phyloP scores from a whole-genome alignment of 2,888 invertebrate genomes.

The Acronicta leporina region DNA sequence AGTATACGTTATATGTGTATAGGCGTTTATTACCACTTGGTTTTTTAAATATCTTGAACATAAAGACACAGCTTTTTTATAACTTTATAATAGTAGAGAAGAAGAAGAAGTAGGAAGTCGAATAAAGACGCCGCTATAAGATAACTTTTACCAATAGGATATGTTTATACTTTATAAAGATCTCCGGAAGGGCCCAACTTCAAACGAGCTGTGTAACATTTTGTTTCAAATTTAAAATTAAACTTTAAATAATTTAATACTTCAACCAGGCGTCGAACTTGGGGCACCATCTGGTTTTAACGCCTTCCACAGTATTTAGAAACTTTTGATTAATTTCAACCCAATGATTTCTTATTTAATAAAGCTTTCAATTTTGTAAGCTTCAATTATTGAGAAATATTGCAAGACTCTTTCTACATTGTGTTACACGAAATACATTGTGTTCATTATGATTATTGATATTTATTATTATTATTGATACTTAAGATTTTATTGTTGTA shows the following conservation, averaged over 20 bases:
- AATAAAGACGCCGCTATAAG: no score
- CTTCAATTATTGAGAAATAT: conserved; percentile 38
- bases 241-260: conserved; percentile 41
- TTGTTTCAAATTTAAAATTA: conserved; percentile 27
- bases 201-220: conserved; percentile 21
- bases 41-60: no score
- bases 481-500: no score
- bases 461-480: no score
- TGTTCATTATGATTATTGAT: no score
- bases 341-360: conserved; percentile 35
- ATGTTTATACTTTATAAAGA: not conserved
- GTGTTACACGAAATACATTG: no score
- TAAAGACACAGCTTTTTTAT: no score
- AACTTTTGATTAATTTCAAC: conserved; percentile 55
- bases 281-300: conserved; percentile 41
- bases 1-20: no score
- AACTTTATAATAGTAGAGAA: no score
- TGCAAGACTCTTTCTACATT: conserved; percentile 1
- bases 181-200: conserved; percentile 12
- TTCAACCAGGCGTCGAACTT: conserved; percentile 36
- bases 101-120: no score
- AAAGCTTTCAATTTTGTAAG: conserved; percentile 25
- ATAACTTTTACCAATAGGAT: not conserved
- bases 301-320: conserved; percentile 16
- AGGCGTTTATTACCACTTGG: no score